Evolutionary conservation across 2,888 invertebrate genomes (phyloP).

Genomic region (Rapana venosa): DNA sequence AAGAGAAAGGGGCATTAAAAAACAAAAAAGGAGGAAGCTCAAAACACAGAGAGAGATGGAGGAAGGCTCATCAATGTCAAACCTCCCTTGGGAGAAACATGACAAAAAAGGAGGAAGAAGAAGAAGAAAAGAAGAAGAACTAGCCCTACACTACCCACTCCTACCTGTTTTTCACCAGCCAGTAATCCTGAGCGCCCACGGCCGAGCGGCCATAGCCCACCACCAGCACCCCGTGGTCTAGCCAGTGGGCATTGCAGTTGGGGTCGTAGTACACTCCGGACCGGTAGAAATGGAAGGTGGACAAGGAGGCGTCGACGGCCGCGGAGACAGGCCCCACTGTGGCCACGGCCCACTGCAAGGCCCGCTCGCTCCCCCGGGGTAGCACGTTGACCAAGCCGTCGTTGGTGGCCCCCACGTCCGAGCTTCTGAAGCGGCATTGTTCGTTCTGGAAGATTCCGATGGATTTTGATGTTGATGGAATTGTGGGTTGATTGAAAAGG

Average conservation of each 20-base stretch:
- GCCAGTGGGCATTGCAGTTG: background rate
- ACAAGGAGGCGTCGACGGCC: constrained; percentile 44
- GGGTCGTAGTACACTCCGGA: constrained; percentile 5
- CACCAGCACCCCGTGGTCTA: constrained; percentile 20
- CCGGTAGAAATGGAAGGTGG: constrained; percentile 22
- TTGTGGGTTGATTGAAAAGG: too few relatives aligned
- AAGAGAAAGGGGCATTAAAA: too few relatives aligned
- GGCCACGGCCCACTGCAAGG: constrained; percentile 12
- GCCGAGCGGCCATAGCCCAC: constrained; percentile 20
- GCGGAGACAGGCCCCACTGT: constrained; percentile 44
- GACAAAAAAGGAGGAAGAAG: too few relatives aligned
- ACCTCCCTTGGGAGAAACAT: too few relatives aligned
- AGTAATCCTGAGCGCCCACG: background rate
- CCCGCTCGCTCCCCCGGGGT: background rate
- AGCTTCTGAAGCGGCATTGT: background rate
- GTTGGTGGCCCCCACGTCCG: constrained; percentile 31
- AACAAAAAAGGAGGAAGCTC: too few relatives aligned
- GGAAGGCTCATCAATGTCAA: too few relatives aligned
- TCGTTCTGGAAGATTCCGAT: constrained; percentile 40
- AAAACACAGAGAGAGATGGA: too few relatives aligned
- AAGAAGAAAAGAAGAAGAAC: too few relatives aligned
- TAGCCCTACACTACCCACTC: background rate
- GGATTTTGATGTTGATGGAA: too few relatives aligned
- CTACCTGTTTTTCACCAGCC: constrained; percentile 27
- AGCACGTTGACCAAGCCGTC: background rate